Evolutionary conservation across 2,797 vertebrate species (phyloP), one percentile per base, ranked within the genome.

Genomic region (Pseudochirops cupreus): DNA sequence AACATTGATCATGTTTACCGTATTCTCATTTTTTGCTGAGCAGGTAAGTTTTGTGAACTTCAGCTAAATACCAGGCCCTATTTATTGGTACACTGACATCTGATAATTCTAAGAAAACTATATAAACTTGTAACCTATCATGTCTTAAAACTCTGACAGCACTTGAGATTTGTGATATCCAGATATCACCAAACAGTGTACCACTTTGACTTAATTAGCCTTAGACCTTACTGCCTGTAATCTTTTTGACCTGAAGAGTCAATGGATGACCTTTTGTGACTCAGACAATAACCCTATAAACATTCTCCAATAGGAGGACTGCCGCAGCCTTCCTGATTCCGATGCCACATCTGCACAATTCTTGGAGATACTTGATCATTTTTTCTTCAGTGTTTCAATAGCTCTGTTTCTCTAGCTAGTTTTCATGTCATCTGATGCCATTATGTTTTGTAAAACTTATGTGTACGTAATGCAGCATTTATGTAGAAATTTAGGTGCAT

Each of bases 1-100:
- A 98, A 99, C 99, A 0, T 98, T 99, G 92, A 99, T 99, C 97
- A 96, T 99, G 97, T 99, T 99, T 98, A 99, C 99, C 4, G 96
- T 99, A 97, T 98, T 99, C 98, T 99, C 99, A 12, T 99, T 99
- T 99, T 99, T 99, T 97, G 99, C 99, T 12, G 99, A 99, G 98
- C 99, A 99, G 99, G 99, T 99, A 98, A 99, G 99, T 97, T 87
- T 93, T 96, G 21, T 28, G 53, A 54, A 52, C 94, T 91, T 97
- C 97, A 54, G 91, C 4, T 94, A 91, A 50, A 7, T 89, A 4
- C 92, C 92, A 87, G 39, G 0, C 56, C 97, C 5, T 0, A 2
- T 95, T 95, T 97, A 91, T 92, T 31, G 62, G 21, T 52, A 93
- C 16, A 14, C 21, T 39, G 14, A 13, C 11, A 33, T 96, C 91